Conservation (phyloP, 2,888 invertebrate genomes). For the Elysia crispata region DNA sequence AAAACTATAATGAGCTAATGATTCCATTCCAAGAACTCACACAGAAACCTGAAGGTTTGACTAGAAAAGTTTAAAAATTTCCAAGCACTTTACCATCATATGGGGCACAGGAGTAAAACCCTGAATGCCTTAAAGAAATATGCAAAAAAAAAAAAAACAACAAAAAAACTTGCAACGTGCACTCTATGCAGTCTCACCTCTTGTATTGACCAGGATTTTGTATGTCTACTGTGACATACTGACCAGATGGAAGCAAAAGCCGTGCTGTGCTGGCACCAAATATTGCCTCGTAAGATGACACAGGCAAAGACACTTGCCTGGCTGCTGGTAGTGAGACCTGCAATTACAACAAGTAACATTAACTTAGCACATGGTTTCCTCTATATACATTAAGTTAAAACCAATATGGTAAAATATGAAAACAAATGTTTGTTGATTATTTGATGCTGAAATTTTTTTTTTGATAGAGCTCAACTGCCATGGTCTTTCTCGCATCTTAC, state of each 20-base stretch:
- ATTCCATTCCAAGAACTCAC: no score
- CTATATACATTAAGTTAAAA: not conserved
- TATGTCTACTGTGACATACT: constrained; percentile 66
- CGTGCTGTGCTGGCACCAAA: constrained; percentile 54
- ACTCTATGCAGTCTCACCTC: constrained; percentile 54
- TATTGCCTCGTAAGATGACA: constrained; percentile 12
- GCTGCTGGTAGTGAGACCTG: constrained; percentile 35
- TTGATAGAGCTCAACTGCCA: no score
- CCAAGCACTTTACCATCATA: not conserved
- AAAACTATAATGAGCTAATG: no score
- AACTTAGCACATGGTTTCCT: not conserved
- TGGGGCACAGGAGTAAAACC: not conserved
- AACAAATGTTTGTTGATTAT: no score
- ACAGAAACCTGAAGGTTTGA: no score
- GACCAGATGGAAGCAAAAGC: constrained; percentile 66
- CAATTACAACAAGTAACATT: not conserved
- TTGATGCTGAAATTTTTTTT: no score
- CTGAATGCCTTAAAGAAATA: not conserved
- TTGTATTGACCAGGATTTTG: constrained; percentile 64
- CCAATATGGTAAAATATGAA: no score
- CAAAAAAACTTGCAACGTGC: no score
- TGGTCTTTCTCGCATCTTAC: constrained; percentile 4
- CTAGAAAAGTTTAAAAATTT: not conserved
- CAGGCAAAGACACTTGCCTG: constrained; percentile 3
- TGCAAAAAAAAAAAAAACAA: no score